Evolutionary conservation across 2,113 vertebrate species (phyloP).

Genomic region (Motacilla alba): DNA sequence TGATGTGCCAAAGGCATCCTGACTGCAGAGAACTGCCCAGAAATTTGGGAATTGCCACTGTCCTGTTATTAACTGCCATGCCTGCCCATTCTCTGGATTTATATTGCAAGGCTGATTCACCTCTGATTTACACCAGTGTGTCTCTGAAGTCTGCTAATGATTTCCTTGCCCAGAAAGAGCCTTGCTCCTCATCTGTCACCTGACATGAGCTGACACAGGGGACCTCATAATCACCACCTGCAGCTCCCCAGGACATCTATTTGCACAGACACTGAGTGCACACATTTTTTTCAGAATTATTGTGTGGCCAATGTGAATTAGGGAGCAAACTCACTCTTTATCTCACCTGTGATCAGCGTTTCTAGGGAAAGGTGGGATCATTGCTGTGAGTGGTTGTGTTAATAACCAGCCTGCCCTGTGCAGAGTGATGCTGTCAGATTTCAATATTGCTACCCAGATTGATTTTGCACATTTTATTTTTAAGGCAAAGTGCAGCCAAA

Average conservation of each 20-base stretch:
- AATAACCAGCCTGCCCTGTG: not conserved
- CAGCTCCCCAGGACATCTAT: not conserved
- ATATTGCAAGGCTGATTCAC: not conserved
- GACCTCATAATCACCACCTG: not conserved
- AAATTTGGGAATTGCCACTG: not conserved
- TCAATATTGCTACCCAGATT: not conserved
- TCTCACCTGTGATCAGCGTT: not conserved
- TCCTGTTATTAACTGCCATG: not conserved
- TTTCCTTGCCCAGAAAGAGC: not conserved
- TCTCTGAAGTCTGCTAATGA: not conserved
- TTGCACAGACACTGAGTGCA: not conserved
- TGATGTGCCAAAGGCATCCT: not conserved
- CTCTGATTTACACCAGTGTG: not conserved
- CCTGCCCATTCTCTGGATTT: not conserved
- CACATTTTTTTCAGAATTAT: not conserved
- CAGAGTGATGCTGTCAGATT: not conserved
- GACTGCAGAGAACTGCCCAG: not conserved
- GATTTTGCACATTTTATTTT: slow-evolving; percentile 46
- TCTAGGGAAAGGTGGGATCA: not conserved
- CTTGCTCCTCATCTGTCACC: not conserved
- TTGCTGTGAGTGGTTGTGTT: not conserved
- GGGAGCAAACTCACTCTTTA: not conserved
- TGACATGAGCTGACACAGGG: not conserved
- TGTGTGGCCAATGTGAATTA: not conserved
- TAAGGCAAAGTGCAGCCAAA: not conserved